Conservation (phyloP, 2,888 invertebrate genomes). For the Orgyia antiqua region DNA sequence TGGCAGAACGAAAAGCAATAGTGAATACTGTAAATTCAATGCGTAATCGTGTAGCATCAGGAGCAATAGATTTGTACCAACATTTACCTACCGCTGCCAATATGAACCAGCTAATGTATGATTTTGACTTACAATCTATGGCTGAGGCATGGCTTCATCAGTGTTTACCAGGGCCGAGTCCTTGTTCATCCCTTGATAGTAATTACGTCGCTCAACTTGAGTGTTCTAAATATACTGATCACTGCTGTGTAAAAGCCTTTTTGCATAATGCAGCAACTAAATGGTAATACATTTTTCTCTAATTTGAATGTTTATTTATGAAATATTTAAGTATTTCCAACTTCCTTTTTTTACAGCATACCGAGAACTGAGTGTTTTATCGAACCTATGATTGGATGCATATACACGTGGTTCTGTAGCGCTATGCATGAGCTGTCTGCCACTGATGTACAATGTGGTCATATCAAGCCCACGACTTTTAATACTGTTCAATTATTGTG, state of each 20-base stretch:
- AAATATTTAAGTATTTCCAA: background rate
- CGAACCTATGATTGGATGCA: constrained; percentile 52
- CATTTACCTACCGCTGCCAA: constrained; percentile 58
- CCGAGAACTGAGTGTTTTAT: constrained; percentile 57
- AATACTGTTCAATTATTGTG: constrained; percentile 57
- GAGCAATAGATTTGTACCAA: constrained; percentile 37
- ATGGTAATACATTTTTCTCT: constrained; percentile 35
- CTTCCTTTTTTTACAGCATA: constrained; percentile 33
- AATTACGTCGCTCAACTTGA: constrained; percentile 55
- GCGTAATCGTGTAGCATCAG: constrained; percentile 59
- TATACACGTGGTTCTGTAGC: constrained; percentile 57
- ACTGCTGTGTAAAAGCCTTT: constrained; percentile 43
- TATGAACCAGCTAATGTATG: constrained; percentile 63
- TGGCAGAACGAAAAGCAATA: constrained; percentile 43
- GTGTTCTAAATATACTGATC: constrained; percentile 53
- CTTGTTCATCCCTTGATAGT: constrained; percentile 56
- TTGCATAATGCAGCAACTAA: constrained; percentile 22
- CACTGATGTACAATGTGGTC: constrained; percentile 55
- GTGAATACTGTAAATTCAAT: constrained; percentile 62
- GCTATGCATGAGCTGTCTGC: constrained; percentile 40
- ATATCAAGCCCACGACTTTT: constrained; percentile 41
- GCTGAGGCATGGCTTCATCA: constrained; percentile 57
- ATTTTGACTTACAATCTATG: constrained; percentile 58
- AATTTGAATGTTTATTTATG: background rate
- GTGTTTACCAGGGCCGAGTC: constrained; percentile 60